These are phyloP conservation scores for Charadrius vociferus DNA, from an alignment of 2,113 vertebrate genomes.

Conservation along the genomic window DNA sequence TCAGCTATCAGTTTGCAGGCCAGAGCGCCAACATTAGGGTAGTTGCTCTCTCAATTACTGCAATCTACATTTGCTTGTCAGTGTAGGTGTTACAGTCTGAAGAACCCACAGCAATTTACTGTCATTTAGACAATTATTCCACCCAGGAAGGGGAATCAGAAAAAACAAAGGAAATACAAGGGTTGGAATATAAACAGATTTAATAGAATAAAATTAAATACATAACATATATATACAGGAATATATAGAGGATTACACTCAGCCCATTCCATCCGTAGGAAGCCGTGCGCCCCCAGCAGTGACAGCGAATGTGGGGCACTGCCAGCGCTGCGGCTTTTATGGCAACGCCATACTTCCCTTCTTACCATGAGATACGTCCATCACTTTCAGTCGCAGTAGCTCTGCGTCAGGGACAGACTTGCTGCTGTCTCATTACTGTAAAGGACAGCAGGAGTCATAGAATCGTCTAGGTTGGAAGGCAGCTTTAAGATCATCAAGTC, in stretches of 20 bases:
- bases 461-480: background rate
- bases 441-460: background rate
- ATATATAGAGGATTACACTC: background rate
- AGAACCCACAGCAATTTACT: background rate
- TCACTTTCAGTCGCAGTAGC: background rate
- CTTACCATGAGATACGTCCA: accelerated
- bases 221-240: too few relatives aligned
- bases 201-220: background rate
- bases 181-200: background rate
- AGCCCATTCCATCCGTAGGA: too few relatives aligned
- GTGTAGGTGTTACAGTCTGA: background rate
- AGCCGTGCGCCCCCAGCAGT: background rate
- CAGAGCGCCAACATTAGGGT: background rate
- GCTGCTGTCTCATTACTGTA: background rate
- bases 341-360: background rate
- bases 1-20: background rate
- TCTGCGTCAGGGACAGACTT: background rate
- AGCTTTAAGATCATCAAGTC: background rate
- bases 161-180: background rate
- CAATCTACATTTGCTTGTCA: background rate
- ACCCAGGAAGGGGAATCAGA: background rate
- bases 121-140: background rate
- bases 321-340: background rate
- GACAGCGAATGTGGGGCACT: background rate
- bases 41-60: background rate